These are phyloP conservation scores for human (Homo sapiens) DNA, from an alignment of 2,113 vertebrate genomes.

Conservation along the genomic window DNA sequence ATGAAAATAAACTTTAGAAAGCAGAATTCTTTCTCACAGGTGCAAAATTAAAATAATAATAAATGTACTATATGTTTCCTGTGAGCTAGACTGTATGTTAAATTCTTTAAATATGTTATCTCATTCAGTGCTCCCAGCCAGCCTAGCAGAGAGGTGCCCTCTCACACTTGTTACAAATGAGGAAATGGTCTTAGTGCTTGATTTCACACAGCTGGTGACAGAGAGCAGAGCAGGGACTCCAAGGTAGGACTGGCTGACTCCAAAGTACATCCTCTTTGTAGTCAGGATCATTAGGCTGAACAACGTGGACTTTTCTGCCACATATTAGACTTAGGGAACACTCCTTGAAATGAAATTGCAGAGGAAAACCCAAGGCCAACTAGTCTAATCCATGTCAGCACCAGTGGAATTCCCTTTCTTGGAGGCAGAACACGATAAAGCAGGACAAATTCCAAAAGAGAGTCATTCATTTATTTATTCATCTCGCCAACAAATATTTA, in stretches of 20 bases:
- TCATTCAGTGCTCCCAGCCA: not conserved
- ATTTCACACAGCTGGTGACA: not conserved
- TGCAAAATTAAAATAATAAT: conserved; percentile 41
- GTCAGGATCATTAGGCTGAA: not conserved
- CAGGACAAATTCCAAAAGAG: not conserved
- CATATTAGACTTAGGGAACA: not conserved
- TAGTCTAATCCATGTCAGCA: not conserved
- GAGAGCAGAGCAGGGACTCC: not conserved
- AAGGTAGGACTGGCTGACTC: not conserved
- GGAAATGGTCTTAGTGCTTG: not conserved
- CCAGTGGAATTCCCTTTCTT: not conserved
- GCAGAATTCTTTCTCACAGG: conserved; percentile 10
- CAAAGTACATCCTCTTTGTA: not conserved
- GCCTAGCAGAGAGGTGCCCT: not conserved
- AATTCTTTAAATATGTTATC: not conserved
- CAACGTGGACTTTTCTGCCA: not conserved
- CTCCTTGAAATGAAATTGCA: not conserved
- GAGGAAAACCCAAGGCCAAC: not conserved
- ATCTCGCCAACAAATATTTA: not conserved
- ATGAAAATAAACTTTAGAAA: conserved; percentile 37
- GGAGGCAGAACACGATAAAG: not conserved
- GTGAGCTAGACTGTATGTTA: not conserved
- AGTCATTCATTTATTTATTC: not conserved
- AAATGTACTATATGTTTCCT: not conserved
- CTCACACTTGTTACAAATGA: not conserved